phyloP scores from a whole-genome alignment of 2,113 vertebrate genomes.

The Mus musculus region DNA sequence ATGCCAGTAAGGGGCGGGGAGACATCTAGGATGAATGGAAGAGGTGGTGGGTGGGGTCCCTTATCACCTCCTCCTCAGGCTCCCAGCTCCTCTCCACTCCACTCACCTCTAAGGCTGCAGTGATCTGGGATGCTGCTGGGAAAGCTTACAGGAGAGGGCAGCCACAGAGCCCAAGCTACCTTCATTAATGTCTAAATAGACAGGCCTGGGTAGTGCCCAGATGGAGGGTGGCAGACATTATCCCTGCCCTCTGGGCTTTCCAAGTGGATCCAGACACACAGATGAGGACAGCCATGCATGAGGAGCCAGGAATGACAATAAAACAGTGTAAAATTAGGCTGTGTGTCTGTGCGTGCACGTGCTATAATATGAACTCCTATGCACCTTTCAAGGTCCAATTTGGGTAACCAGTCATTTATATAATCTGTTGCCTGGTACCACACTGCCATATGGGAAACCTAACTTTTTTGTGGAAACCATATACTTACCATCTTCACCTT shows the following conservation, averaged over 20 bases:
- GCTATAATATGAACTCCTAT: slow-evolving; percentile 55
- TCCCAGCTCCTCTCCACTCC: neutral
- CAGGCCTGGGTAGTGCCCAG: slow-evolving; percentile 64
- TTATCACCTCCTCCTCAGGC: accelerated
- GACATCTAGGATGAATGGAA: neutral
- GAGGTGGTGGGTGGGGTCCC: neutral
- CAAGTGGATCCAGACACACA: slow-evolving; percentile 57
- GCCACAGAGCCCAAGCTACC: slow-evolving; percentile 10
- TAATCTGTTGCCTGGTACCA: neutral
- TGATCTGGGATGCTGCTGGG: neutral
- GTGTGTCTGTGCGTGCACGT: neutral
- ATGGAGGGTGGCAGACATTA: slow-evolving; percentile 54
- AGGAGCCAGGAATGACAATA: neutral
- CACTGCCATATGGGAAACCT: neutral
- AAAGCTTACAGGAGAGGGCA: neutral
- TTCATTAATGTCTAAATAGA: slow-evolving; percentile 66
- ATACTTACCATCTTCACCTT: neutral
- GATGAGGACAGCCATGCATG: slow-evolving; percentile 4
- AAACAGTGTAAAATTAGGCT: slow-evolving; percentile 11
- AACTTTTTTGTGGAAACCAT: neutral
- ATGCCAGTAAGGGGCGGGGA: neutral
- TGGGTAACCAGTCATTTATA: neutral
- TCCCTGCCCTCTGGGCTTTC: slow-evolving; percentile 70
- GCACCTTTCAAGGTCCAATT: slow-evolving; percentile 49
- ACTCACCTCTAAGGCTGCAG: neutral